Conservation (phyloP, 1,140 invertebrate species). For the Lepidurus packardi region DNA sequence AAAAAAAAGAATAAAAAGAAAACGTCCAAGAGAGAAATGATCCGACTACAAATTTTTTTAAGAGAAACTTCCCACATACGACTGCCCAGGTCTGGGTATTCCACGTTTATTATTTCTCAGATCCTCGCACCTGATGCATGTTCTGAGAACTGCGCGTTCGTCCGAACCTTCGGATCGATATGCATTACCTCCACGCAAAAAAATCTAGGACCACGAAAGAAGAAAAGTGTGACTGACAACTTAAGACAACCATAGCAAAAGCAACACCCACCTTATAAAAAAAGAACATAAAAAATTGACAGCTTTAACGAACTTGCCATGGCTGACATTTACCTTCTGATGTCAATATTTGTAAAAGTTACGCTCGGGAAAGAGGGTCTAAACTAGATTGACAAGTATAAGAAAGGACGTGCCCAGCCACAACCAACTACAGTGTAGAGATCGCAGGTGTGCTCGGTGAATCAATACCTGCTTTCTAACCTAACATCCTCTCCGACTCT, state of each 20-base stretch:
- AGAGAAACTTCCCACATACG: neutral
- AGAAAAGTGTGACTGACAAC: neutral
- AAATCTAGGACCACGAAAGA: neutral
- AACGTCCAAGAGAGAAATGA: neutral
- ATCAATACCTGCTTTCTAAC: neutral
- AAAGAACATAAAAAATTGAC: neutral
- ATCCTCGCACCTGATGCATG: conserved; percentile 5
- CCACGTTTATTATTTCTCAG: neutral
- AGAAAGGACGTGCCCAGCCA: neutral
- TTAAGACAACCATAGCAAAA: neutral
- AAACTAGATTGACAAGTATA: neutral
- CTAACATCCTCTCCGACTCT: neutral
- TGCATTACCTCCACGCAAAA: neutral
- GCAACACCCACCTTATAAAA: neutral
- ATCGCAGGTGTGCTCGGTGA: neutral
- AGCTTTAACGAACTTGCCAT: neutral
- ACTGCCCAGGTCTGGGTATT: neutral
- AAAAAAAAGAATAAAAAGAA: neutral
- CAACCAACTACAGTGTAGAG: neutral
- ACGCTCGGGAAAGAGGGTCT: neutral
- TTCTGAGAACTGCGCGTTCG: neutral
- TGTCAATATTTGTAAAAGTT: neutral
- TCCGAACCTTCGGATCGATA: neutral
- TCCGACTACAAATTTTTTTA: neutral
- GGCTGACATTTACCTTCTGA: neutral